Evolutionary conservation across 1,140 invertebrate species (phyloP), one percentile per base, ranked within the genome.

Genomic region (Tetragnatha versicolor): DNA sequence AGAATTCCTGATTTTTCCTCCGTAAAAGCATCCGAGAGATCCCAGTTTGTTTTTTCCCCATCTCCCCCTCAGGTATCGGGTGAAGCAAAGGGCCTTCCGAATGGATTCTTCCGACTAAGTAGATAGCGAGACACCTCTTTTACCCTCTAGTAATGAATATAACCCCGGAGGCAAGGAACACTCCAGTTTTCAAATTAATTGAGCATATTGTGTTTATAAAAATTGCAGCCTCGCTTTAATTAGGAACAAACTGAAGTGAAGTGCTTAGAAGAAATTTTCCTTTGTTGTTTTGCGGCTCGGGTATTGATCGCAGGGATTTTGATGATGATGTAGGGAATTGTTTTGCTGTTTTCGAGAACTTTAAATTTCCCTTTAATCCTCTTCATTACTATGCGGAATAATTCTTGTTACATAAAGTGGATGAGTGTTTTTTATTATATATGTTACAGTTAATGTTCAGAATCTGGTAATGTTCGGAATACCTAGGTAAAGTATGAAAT

Each of bases 151-250:
- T 73, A 73, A 73, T 73, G 69, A 73, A 60, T 60, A 73, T 60
- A 73, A 47, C 37, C 53, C 69, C 35, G 69, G 35, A 73, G 55
- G 69, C 22, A 42, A 22, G 45, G 69, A 47, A 45, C 35, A 60
- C 53, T 73, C 29, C 22, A 69, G 66, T 51, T 69, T 58, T 60
- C 33, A 73, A 73, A 73, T 73, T 73, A 73, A 73, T 73, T 73
- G 51, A 73, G 55, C 69, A 39, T 31, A 60, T 60, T 42, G 47
- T 73, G 69, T 60, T 60, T 73, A 73, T 73, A 73, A 73, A 73
- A 73, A 73, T 60, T 73, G 27, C 51, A 73, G 60, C 53, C 31
- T 42, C 35, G 25, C 27, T 73, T 73, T 73, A 73, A 73, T 73
- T 73, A 73, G 69, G 53, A 73, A 37, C 29, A 73, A 73, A 73